Conservation (phyloP, 2,113 vertebrate genomes). For the Dunckerocampus dactyliophorus region DNA sequence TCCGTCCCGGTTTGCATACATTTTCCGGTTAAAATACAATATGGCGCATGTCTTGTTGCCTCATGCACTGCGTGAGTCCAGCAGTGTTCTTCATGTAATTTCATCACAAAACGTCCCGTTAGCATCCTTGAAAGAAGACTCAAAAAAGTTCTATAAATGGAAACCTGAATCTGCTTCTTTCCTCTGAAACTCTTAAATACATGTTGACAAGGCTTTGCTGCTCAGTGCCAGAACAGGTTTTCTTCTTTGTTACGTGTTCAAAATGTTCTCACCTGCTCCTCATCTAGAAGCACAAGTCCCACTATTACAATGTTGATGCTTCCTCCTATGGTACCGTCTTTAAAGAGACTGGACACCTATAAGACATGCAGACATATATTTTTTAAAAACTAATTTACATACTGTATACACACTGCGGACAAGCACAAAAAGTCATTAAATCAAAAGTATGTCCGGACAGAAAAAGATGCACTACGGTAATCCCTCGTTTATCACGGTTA, state of each 20-base stretch:
- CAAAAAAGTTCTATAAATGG: constrained; percentile 15
- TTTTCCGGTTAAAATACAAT: too few relatives aligned
- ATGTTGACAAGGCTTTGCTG: too few relatives aligned
- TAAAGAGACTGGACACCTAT: constrained; percentile 87
- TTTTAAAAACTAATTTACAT: too few relatives aligned
- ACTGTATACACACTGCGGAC: not conserved
- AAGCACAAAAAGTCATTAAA: not conserved
- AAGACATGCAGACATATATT: constrained; percentile 15
- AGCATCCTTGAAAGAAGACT: too few relatives aligned
- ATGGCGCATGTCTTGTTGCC: too few relatives aligned
- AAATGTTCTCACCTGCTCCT: constrained; percentile 79
- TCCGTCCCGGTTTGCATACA: too few relatives aligned
- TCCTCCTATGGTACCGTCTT: constrained; percentile 86
- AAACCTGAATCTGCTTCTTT: constrained; percentile 53
- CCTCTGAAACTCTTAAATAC: constrained; percentile 9
- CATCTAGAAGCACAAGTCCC: constrained; percentile 83
- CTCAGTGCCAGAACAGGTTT: not conserved
- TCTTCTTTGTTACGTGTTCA: not conserved
- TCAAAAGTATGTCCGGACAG: not conserved
- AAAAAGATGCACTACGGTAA: not conserved
- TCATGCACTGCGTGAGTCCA: too few relatives aligned
- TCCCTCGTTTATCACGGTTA: too few relatives aligned
- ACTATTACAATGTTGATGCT: constrained; percentile 87
- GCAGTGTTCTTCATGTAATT: too few relatives aligned
- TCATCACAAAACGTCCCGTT: too few relatives aligned